A percentile compares a stretch with the other conserved stretches of the same genome.
Conservation (phyloP, 2,113 vertebrate species). For the Poeciliopsis prolifica region DNA sequence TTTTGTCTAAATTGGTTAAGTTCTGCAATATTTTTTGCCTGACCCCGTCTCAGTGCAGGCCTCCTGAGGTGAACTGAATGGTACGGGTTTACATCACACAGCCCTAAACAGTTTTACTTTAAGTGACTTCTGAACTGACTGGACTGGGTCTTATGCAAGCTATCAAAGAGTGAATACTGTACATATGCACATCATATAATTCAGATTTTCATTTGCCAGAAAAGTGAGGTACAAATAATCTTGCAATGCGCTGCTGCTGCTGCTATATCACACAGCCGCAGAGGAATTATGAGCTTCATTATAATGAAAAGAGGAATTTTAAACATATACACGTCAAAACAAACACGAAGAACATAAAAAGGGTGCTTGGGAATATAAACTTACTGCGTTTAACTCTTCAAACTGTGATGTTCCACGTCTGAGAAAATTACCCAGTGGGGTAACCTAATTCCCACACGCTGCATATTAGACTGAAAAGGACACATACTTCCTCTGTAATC, state of each 20-base stretch:
- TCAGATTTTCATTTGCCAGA: neutral
- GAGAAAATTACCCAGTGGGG: conserved; percentile 29
- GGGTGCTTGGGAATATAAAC: conserved; percentile 14
- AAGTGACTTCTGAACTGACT: neutral
- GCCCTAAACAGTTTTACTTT: too few species aligned
- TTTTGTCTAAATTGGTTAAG: too few species aligned
- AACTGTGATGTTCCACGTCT: conserved; percentile 7
- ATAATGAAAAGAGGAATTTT: conserved; percentile 18
- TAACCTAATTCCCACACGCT: conserved; percentile 41
- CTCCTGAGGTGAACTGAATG: too few species aligned
- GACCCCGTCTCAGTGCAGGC: too few species aligned
- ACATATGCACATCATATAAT: neutral
- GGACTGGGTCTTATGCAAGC: neutral
- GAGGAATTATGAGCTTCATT: neutral
- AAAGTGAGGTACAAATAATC: neutral
- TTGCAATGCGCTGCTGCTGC: neutral
- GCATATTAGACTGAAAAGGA: conserved; percentile 38
- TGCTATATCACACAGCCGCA: conserved; percentile 3
- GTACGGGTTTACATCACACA: too few species aligned
- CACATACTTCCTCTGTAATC: conserved; percentile 39
- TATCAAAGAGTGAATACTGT: neutral
- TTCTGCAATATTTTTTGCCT: too few species aligned
- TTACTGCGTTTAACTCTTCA: conserved; percentile 36
- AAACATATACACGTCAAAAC: conserved; percentile 5
- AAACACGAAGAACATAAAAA: conserved; percentile 29